Conservation (phyloP, 1,140 invertebrate species). For the Atopsyche davidsoni region DNA sequence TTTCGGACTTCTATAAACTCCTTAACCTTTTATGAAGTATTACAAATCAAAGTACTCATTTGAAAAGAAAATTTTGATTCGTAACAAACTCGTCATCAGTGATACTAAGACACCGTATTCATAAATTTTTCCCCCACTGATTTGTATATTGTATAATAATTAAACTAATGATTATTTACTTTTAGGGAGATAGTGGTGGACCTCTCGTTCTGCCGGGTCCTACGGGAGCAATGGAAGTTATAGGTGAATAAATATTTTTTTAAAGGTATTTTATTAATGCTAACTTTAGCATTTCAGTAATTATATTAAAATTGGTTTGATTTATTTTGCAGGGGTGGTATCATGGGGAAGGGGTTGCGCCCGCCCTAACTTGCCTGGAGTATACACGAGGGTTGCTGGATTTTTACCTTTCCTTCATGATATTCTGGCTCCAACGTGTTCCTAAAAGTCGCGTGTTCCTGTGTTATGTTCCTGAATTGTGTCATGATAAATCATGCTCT, state of each 20-base stretch:
- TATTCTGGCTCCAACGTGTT: constrained; percentile 12
- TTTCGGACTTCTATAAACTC: no score
- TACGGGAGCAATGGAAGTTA: constrained; percentile 36
- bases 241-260: constrained; percentile 34
- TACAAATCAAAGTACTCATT: no score
- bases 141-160: not conserved
- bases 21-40: no score
- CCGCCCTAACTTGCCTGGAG: constrained; percentile 56
- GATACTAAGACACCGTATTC: no score
- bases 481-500: not conserved
- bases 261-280: not conserved
- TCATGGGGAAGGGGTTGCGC: constrained; percentile 71
- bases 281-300: not conserved
- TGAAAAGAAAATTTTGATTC: no score
- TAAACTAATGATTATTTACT: not conserved
- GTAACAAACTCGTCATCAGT: no score
- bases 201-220: constrained; percentile 39
- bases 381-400: constrained; percentile 61
- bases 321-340: constrained; percentile 42
- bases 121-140: no score
- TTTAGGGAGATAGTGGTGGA: constrained; percentile 41
- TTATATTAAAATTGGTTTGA: not conserved
- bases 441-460: not conserved
- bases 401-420: constrained; percentile 38
- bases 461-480: not conserved